Conservation (phyloP, 2,888 invertebrate genomes). For the Polydrusus tereticollis region DNA sequence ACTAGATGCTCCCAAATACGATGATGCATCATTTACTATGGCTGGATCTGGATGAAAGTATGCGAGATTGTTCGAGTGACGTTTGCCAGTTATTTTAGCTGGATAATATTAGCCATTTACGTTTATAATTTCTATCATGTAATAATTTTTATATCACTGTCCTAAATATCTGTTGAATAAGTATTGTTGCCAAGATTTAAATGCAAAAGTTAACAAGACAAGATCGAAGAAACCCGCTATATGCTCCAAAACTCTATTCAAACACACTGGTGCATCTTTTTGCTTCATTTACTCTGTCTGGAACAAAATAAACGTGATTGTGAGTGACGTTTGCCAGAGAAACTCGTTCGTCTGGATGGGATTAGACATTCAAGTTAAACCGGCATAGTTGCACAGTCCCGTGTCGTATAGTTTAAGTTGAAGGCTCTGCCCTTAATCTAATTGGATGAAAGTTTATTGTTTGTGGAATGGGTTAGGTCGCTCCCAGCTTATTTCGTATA, state of each 20-base stretch:
- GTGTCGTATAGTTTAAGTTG: constrained; percentile 46
- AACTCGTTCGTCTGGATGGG: constrained; percentile 46
- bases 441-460: constrained; percentile 51
- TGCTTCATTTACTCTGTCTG: constrained; percentile 40
- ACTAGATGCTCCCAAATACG: too few relatives aligned
- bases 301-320: constrained; percentile 46
- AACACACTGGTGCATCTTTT: constrained; percentile 42
- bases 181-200: neutral
- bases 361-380: constrained; percentile 45
- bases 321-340: constrained; percentile 46
- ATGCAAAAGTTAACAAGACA: neutral
- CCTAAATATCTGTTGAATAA: neutral
- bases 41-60: too few relatives aligned
- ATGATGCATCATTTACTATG: too few relatives aligned
- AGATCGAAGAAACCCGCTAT: constrained; percentile 20
- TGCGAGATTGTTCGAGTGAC: too few relatives aligned
- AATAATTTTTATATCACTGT: neutral
- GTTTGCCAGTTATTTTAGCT: too few relatives aligned
- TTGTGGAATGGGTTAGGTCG: constrained; percentile 39
- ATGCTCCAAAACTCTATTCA: constrained; percentile 30
- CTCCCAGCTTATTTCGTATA: constrained; percentile 38
- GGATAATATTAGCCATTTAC: too few relatives aligned
- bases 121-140: too few relatives aligned
- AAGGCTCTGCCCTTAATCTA: constrained; percentile 48
- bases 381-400: constrained; percentile 44